Percentiles rank a stretch among this genome's conserved stretches.
These are phyloP conservation scores for Lagothrix lagotricha DNA, from an alignment of 2,797 vertebrate species.

Conservation along the genomic window DNA sequence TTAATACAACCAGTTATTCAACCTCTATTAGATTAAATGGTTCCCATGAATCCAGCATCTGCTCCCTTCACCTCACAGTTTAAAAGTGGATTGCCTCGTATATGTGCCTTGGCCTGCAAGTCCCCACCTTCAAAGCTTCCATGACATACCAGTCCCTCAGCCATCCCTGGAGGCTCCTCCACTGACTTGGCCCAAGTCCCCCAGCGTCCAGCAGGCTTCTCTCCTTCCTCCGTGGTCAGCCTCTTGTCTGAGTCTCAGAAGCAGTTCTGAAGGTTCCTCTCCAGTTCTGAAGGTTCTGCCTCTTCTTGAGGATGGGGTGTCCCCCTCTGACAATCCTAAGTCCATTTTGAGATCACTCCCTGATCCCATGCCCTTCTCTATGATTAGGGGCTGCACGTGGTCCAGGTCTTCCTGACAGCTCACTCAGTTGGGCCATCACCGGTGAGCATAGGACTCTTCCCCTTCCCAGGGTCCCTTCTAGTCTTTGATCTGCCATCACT, in stretches of 20 bases:
- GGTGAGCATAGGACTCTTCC: no score
- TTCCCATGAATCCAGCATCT: neutral
- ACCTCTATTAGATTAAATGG: neutral
- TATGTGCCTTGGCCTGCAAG: neutral
- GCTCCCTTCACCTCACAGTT: no score
- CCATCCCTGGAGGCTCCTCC: neutral
- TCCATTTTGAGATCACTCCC: fast-evolving
- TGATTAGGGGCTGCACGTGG: no score
- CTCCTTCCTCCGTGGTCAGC: fast-evolving
- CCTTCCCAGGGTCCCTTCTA: neutral
- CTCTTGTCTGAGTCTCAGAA: neutral
- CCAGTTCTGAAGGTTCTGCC: neutral
- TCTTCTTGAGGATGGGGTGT: neutral
- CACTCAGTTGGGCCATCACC: fast-evolving
- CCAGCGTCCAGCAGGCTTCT: fast-evolving
- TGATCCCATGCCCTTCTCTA: fast-evolving
- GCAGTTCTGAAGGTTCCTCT: no score
- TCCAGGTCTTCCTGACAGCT: neutral
- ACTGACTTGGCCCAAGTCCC: neutral
- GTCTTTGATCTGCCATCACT: neutral
- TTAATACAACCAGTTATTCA: no score
- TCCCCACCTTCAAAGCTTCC: neutral
- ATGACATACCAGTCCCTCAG: neutral
- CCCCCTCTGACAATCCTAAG: neutral
- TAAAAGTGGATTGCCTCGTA: neutral